Evolutionary conservation across 1,140 invertebrate genomes (phyloP).

Genomic region (Heliconius eleuchia): DNA sequence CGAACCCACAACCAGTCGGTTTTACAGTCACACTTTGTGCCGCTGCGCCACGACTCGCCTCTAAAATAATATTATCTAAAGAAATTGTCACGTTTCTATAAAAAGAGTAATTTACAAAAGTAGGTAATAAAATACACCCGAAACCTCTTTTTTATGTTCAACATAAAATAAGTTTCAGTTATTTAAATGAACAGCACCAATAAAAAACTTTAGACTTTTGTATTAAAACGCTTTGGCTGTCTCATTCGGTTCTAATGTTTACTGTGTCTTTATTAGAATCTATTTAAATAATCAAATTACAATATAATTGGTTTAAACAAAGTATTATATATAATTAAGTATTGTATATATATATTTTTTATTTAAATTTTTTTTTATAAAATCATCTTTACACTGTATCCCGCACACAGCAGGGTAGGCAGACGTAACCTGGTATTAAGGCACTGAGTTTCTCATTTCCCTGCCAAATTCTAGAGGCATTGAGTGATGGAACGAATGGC

Average conservation of each 20-base stretch:
- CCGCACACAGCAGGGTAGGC: no score
- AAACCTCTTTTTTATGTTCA: slow-evolving; percentile 18
- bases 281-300: neutral
- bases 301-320: neutral
- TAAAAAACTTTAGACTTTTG: slow-evolving; percentile 23
- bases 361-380: neutral
- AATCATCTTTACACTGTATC: no score
- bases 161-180: slow-evolving; percentile 19
- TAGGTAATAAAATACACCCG: neutral
- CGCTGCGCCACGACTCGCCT: no score
- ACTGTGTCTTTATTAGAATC: neutral
- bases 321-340: neutral
- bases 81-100: neutral
- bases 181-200: slow-evolving; percentile 29
- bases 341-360: neutral
- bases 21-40: no score
- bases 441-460: no score
- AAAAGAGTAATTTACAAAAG: neutral
- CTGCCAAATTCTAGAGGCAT: no score
- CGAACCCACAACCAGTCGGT: no score
- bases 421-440: no score
- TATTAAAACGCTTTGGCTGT: slow-evolving; percentile 13
- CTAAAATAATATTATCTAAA: neutral
- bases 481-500: no score
- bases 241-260: neutral